Percentiles rank a stretch among this genome's conserved stretches.
These are phyloP conservation scores for Lucifuga dentata DNA, from an alignment of 2,113 vertebrate species.

Conservation along the genomic window DNA sequence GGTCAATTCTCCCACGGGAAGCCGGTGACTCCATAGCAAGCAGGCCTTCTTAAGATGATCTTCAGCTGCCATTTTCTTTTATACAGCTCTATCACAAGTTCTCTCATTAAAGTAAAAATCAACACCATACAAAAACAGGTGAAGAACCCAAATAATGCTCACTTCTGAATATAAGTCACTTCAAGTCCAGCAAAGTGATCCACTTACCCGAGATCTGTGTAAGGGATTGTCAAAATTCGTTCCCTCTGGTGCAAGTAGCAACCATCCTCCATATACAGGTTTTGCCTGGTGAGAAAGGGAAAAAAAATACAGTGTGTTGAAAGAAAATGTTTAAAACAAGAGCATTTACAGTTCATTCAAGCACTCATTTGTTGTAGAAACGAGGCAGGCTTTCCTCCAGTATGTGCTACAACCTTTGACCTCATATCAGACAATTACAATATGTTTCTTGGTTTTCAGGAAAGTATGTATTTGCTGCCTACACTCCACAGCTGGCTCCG, in stretches of 20 bases:
- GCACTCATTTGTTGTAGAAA: background rate
- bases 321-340: constrained; percentile 17
- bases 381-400: constrained; percentile 1
- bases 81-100: too few relatives aligned
- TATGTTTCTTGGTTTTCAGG: constrained; percentile 9
- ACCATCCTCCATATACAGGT: constrained; percentile 85
- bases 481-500: constrained; percentile 64
- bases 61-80: too few relatives aligned
- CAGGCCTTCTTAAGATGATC: constrained; percentile 5
- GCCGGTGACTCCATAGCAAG: constrained; percentile 29
- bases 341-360: constrained; percentile 22
- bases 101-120: background rate
- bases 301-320: constrained; percentile 42
- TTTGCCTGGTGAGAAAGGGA: constrained; percentile 78
- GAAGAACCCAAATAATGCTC: background rate
- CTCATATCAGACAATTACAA: constrained; percentile 17
- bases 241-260: constrained; percentile 86
- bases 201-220: constrained; percentile 84
- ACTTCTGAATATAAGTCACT: background rate
- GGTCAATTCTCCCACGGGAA: constrained; percentile 46
- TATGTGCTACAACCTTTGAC: constrained; percentile 1
- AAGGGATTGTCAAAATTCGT: constrained; percentile 87
- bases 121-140: background rate
- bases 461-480: constrained; percentile 53
- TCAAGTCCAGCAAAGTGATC: constrained; percentile 18